phyloP scores from a whole-genome alignment of 2,888 invertebrate species.

The Thecocarcelia acutangulata region DNA sequence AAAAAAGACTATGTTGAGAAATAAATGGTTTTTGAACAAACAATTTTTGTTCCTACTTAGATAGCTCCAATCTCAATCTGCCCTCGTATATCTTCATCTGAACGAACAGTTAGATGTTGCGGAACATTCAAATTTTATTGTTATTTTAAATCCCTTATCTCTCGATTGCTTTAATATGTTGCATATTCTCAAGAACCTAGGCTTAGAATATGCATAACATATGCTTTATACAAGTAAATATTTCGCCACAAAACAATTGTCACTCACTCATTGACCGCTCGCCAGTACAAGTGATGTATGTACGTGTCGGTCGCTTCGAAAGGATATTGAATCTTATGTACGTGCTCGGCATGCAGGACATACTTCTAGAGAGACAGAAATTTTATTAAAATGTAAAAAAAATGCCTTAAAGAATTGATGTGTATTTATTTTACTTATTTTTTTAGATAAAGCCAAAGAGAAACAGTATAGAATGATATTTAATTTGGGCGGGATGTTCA shows the following conservation, averaged over 20 bases:
- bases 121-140: no score
- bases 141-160: neutral
- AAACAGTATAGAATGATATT: slow-evolving; percentile 7
- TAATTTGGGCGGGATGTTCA: slow-evolving; percentile 60
- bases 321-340: slow-evolving; percentile 45
- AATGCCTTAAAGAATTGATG: slow-evolving; percentile 1
- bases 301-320: slow-evolving; percentile 52
- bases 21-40: no score
- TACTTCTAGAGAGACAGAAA: neutral
- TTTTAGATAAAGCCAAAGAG: slow-evolving; percentile 23
- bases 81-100: no score
- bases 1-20: no score
- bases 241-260: slow-evolving; percentile 49
- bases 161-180: neutral
- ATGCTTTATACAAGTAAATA: slow-evolving; percentile 49
- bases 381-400: neutral
- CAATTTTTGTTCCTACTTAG: no score
- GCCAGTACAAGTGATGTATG: slow-evolving; percentile 2
- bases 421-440: slow-evolving; percentile 40
- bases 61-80: no score
- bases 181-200: neutral
- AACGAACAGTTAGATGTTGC: no score
- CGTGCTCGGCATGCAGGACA: slow-evolving; percentile 59
- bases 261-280: slow-evolving; percentile 43
- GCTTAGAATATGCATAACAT: slow-evolving; percentile 55